These are phyloP conservation scores for Mechanitis mazaeus DNA, from an alignment of 2,888 invertebrate species.

Conservation along the genomic window DNA sequence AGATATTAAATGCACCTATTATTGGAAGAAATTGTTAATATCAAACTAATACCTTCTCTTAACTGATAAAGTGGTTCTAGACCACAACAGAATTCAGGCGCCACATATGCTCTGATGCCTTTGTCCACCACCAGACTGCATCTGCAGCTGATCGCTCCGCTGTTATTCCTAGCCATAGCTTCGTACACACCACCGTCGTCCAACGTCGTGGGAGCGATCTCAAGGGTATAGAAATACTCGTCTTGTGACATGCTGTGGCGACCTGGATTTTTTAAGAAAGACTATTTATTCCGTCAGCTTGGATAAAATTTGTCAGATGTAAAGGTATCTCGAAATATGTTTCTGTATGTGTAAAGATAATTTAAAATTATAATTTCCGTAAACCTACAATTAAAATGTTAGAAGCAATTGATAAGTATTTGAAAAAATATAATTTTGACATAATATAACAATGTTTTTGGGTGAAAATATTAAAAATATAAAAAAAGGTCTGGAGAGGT, in stretches of 20 bases:
- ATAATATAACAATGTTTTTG: too few relatives aligned
- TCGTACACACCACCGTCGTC: slow-evolving; percentile 90
- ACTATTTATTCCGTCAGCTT: too few relatives aligned
- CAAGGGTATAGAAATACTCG: slow-evolving; percentile 89
- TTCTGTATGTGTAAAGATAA: too few relatives aligned
- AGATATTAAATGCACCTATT: neutral
- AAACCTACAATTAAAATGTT: too few relatives aligned
- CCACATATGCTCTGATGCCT: slow-evolving; percentile 87
- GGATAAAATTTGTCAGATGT: too few relatives aligned
- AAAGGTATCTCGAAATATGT: too few relatives aligned
- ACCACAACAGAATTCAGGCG: slow-evolving; percentile 84
- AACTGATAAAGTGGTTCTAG: slow-evolving; percentile 80
- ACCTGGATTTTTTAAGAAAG: slow-evolving; percentile 46
- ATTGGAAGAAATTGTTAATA: too few relatives aligned
- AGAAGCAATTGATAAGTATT: too few relatives aligned
- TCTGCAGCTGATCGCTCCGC: slow-evolving; percentile 88
- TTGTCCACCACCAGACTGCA: slow-evolving; percentile 87
- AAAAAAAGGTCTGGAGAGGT: too few relatives aligned
- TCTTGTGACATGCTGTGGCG: slow-evolving; percentile 80
- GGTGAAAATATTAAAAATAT: too few relatives aligned
- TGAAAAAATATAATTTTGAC: too few relatives aligned
- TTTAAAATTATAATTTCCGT: too few relatives aligned
- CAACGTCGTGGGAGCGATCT: slow-evolving; percentile 85
- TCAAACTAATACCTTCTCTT: slow-evolving; percentile 66
- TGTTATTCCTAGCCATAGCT: slow-evolving; percentile 84